These are phyloP conservation scores for Lithobates sylvaticus DNA, from an alignment of 2,797 vertebrate genomes.

Conservation along the genomic window DNA sequence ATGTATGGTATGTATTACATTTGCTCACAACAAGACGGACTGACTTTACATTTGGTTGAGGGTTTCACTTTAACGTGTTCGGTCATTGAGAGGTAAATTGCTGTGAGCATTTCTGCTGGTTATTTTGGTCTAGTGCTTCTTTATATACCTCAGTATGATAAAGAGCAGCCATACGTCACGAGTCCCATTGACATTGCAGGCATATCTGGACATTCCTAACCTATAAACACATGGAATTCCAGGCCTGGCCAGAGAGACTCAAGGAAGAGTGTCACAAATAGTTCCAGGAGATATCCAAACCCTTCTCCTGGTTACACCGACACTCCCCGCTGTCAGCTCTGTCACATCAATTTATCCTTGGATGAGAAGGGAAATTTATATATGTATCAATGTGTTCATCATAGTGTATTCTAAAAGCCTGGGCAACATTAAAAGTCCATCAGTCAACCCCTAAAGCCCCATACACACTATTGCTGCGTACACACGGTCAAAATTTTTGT, in stretches of 20 bases:
- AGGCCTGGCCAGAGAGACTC: neutral
- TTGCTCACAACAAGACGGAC: too few relatives aligned
- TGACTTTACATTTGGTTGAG: neutral
- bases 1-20: too few relatives aligned
- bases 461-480: too few relatives aligned
- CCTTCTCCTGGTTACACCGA: neutral
- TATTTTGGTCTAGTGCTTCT: conserved; percentile 2
- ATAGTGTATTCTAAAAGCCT: too few relatives aligned
- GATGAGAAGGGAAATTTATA: too few relatives aligned
- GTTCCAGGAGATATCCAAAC: neutral
- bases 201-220: conserved; percentile 49
- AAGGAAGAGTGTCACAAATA: conserved; percentile 41
- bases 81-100: neutral
- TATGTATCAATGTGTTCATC: too few relatives aligned
- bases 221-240: conserved; percentile 35
- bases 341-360: too few relatives aligned
- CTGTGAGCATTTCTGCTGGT: neutral
- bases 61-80: neutral
- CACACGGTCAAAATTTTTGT: too few relatives aligned
- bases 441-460: too few relatives aligned
- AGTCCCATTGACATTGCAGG: conserved; percentile 20
- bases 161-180: neutral
- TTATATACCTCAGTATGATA: conserved; percentile 7
- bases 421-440: too few relatives aligned
- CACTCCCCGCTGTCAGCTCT: too few relatives aligned